A percentile compares a stretch with the other conserved stretches of the same genome.
These are phyloP conservation scores for Mastacembelus armatus DNA, from an alignment of 2,797 vertebrate genomes.

Conservation along the genomic window DNA sequence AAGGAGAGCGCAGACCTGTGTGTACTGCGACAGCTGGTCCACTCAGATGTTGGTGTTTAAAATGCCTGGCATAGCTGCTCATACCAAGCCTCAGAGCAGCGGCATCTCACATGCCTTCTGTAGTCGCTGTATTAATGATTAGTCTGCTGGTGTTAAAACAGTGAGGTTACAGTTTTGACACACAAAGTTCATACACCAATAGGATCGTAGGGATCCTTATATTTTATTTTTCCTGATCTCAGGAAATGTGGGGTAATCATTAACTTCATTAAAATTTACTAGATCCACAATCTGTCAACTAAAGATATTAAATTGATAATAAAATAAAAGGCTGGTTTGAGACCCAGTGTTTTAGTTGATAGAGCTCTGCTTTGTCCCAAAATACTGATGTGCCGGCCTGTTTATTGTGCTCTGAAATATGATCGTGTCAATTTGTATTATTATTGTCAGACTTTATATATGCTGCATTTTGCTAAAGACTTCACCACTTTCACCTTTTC, in stretches of 20 bases:
- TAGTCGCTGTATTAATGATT: constrained; percentile 21
- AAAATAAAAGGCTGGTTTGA: background rate
- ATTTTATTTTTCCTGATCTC: background rate
- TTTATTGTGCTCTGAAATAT: background rate
- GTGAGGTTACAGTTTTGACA: constrained; percentile 18
- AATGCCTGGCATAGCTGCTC: constrained; percentile 50
- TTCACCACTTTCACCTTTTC: too few species aligned
- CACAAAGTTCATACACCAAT: constrained; percentile 19
- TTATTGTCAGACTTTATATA: too few species aligned
- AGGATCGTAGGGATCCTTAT: constrained; percentile 18
- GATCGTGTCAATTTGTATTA: background rate
- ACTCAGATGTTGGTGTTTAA: constrained; percentile 48
- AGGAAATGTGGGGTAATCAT: constrained; percentile 23
- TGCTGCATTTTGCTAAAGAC: too few species aligned
- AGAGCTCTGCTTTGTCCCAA: background rate
- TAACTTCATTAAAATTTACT: constrained; percentile 2
- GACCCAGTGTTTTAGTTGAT: background rate
- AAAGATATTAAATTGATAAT: too few species aligned
- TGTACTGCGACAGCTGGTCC: constrained; percentile 58
- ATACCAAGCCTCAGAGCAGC: constrained; percentile 32
- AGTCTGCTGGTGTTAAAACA: constrained; percentile 6
- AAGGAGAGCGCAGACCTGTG: constrained; percentile 33
- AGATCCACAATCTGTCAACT: too few species aligned
- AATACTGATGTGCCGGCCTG: background rate
- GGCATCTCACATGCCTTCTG: constrained; percentile 42